Evolutionary conservation across 2,113 vertebrate species (phyloP), one percentile per base, ranked within the genome.

Genomic region (Phaetusa simplex): DNA sequence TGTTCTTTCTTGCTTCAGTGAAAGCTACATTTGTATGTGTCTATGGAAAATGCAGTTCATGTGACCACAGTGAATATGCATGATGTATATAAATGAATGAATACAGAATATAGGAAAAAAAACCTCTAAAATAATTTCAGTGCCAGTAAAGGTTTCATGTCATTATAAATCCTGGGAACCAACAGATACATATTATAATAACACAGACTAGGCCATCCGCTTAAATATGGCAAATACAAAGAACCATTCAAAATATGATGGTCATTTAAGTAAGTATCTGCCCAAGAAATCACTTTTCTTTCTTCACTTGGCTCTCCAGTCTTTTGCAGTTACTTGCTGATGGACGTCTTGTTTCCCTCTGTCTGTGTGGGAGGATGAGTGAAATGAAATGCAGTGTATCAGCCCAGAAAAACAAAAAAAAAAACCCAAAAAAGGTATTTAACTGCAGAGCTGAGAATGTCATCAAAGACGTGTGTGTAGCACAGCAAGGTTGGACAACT

Each of bases 231-330:
- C 30, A 83, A 66, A 81, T 84, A 86, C 45, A 89, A 87, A 91
- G 86, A 79, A 18, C n/a, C 42, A 71, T 95, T 95, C 74, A 88
- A 88, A 89, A 87, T 66, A 74, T 24, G 38, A 58, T 53, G 74
- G 36, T 17, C 13, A 45, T 87, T 90, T 90, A 85, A 95, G 32
- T 43, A 85, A 69, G 21, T 49, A 61, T 82, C 61, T 85, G 61
- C 17, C 34, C 49, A 76, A 89, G 32, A 93, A 95, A 91, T 91
- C 82, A 65, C 38, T 89, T 82, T 77, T 95, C 66, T 95, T 16
- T 77, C 94, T 80, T 95, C 94, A 73, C 66, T 80, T 82, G 72
- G 9, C 9, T 81, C 43, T 78, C 34, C 24, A 66, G 49, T 69
- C 65, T 82, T 95, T 90, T 84, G 43, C 66, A 74, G 65, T 72